Percentiles rank a stretch among this genome's conserved stretches.
Evolutionary conservation across 2,113 vertebrate genomes (phyloP).

Genomic region (Phainopepla nitens): DNA sequence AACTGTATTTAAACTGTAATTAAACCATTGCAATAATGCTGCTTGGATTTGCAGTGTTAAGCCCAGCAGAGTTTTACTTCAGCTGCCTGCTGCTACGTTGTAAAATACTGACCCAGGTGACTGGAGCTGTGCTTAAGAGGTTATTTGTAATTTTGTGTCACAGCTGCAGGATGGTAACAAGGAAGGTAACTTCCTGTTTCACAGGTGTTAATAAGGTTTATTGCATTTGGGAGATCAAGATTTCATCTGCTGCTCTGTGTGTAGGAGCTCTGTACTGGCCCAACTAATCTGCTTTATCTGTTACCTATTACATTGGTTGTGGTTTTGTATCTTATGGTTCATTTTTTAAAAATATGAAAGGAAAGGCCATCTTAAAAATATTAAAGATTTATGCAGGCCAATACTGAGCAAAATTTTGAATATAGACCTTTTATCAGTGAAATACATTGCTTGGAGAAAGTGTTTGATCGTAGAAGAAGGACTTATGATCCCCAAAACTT

Average conservation of each 20-base stretch:
- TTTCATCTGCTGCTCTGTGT: background rate
- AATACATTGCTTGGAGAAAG: background rate
- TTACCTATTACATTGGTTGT: background rate
- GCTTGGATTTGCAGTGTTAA: background rate
- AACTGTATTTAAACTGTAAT: background rate
- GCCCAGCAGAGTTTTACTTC: background rate
- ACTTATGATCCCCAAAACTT: background rate
- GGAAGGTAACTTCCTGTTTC: background rate
- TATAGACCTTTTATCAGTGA: background rate
- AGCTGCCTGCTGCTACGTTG: background rate
- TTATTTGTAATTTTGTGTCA: background rate
- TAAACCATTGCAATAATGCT: background rate
- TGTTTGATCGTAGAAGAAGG: background rate
- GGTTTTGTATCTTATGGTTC: background rate
- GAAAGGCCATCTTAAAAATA: background rate
- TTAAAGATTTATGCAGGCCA: background rate
- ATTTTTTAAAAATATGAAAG: background rate
- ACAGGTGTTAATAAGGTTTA: conserved; percentile 16
- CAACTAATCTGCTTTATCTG: background rate
- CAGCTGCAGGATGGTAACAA: background rate
- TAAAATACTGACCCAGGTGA: background rate
- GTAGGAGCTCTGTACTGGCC: background rate
- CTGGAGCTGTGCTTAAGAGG: background rate
- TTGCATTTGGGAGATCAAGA: background rate
- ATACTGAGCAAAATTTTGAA: background rate